Percentiles rank a stretch among this genome's conserved stretches.
Evolutionary conservation across 2,797 vertebrate genomes (phyloP).

Genomic region (Alca torda): DNA sequence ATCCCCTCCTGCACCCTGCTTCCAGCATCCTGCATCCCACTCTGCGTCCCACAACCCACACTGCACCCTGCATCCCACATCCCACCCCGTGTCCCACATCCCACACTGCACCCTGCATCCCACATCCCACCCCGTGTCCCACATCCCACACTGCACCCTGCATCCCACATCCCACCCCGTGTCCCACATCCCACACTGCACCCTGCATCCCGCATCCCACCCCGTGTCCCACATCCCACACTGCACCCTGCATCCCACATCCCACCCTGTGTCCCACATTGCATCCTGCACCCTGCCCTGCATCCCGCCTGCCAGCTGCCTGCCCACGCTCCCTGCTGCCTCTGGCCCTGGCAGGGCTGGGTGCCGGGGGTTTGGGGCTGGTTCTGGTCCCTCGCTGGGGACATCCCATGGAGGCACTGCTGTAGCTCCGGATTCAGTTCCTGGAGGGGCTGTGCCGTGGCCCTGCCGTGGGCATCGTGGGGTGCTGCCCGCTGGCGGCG

Average conservation of each 20-base stretch:
- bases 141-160: too few species aligned
- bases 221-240: too few species aligned
- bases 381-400: neutral
- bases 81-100: neutral
- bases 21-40: too few species aligned
- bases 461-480: neutral
- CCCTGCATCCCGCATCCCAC: too few species aligned
- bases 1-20: too few species aligned
- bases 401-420: neutral
- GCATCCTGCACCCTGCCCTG: neutral
- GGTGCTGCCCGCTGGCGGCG: fast-evolving
- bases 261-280: neutral
- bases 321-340: neutral
- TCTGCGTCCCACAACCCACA: neutral
- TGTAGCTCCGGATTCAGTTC: neutral
- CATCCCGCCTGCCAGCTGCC: too few species aligned
- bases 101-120: neutral
- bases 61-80: neutral
- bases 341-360: neutral
- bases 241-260: too few species aligned
- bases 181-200: too few species aligned
- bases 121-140: too few species aligned
- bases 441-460: neutral
- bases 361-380: neutral
- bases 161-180: too few species aligned